Percentiles rank a stretch among this genome's conserved stretches.
phyloP scores from a whole-genome alignment of 2,888 invertebrate species.

The Acleris sparsana region DNA sequence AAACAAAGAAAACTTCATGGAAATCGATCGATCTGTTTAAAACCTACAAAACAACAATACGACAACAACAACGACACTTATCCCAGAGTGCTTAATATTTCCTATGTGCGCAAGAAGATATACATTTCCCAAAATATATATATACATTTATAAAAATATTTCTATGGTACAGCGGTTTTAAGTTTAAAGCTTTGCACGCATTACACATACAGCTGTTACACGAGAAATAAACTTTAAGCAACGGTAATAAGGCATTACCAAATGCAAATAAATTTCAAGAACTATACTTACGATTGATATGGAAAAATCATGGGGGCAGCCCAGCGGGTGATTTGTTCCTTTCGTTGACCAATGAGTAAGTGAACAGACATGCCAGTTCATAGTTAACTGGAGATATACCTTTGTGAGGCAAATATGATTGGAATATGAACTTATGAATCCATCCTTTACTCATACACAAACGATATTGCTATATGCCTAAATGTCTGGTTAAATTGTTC shows the following conservation, averaged over 20 bases:
- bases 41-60: too few relatives aligned
- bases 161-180: constrained; percentile 4
- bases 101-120: too few relatives aligned
- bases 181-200: too few relatives aligned
- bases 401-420: constrained; percentile 1
- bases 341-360: constrained; percentile 14
- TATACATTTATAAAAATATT: neutral
- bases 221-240: neutral
- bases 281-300: constrained; percentile 59
- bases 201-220: neutral
- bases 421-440: too few relatives aligned
- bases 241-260: neutral
- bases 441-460: too few relatives aligned
- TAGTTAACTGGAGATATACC: neutral
- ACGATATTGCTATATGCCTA: too few relatives aligned
- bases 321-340: constrained; percentile 44
- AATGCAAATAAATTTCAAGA: constrained; percentile 11
- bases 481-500: too few relatives aligned
- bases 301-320: constrained; percentile 69
- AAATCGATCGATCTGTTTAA: too few relatives aligned
- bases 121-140: too few relatives aligned
- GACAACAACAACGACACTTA: too few relatives aligned
- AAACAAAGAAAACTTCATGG: too few relatives aligned
- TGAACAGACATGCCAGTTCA: neutral
- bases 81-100: too few relatives aligned